Evolutionary conservation across 2,888 invertebrate species (phyloP).

Genomic region (Elgonia sp.): DNA sequence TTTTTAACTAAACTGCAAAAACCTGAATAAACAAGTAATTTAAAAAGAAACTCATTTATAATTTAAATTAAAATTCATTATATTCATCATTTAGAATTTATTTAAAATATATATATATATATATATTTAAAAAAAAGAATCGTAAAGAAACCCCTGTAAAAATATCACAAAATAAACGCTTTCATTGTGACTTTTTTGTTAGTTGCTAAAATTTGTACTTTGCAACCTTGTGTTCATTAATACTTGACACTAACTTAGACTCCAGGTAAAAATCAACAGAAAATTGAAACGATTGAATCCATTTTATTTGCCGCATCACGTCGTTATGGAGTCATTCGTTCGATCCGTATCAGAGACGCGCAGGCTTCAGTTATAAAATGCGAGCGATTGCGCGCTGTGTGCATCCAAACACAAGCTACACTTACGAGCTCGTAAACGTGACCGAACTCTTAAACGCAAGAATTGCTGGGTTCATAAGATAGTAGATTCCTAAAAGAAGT

Average conservation of each 20-base stretch:
- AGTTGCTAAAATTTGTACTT: too few relatives aligned
- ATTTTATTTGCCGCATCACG: constrained; percentile 72
- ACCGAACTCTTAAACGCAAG: constrained; percentile 82
- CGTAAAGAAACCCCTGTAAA: too few relatives aligned
- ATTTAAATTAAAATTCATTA: too few relatives aligned
- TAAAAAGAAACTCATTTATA: too few relatives aligned
- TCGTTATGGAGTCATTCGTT: constrained; percentile 70
- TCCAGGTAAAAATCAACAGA: constrained; percentile 50
- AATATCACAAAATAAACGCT: too few relatives aligned
- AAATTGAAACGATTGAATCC: constrained; percentile 71
- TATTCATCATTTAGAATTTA: too few relatives aligned
- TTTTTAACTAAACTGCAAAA: too few relatives aligned
- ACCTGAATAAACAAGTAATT: too few relatives aligned
- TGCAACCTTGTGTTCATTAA: not conserved
- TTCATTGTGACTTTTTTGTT: too few relatives aligned
- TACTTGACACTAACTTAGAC: constrained; percentile 7
- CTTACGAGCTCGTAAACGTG: constrained; percentile 81
- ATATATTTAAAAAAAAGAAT: too few relatives aligned
- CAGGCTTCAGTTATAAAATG: constrained; percentile 76
- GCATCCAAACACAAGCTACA: constrained; percentile 56
- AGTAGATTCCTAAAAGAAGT: constrained; percentile 51
- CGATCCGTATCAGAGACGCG: constrained; percentile 50
- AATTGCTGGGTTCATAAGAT: constrained; percentile 81
- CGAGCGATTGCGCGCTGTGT: constrained; percentile 78
- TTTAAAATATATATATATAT: too few relatives aligned